These are phyloP conservation scores for Chaetorhynchus papuensis DNA, from an alignment of 2,113 vertebrate genomes.

Conservation along the genomic window DNA sequence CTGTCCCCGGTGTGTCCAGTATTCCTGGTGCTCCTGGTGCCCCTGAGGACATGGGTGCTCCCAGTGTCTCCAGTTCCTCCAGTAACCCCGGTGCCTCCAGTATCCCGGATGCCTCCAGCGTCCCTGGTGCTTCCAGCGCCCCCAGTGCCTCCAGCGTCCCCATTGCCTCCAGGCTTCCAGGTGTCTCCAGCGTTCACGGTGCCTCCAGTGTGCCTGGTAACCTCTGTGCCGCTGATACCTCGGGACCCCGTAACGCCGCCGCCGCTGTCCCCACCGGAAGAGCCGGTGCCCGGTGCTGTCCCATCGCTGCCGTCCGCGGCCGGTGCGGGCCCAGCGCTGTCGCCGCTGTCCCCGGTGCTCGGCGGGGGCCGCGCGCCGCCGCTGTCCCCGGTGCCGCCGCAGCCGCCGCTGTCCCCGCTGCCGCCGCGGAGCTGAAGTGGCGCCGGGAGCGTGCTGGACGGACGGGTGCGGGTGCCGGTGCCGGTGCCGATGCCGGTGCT, in stretches of 20 bases:
- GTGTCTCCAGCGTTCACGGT: not conserved
- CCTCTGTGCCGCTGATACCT: conserved; percentile 61
- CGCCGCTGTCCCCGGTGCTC: not conserved
- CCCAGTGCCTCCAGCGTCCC: not conserved
- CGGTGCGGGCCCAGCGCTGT: not conserved
- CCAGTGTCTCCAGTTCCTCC: not conserved
- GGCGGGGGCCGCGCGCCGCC: not conserved
- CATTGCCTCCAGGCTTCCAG: not conserved
- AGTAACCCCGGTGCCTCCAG: not conserved
- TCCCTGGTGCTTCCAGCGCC: not conserved
- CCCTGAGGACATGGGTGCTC: not conserved
- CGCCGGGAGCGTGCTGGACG: not conserved
- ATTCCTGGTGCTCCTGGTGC: not conserved
- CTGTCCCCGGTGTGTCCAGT: not conserved
- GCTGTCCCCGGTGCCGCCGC: conserved; percentile 9
- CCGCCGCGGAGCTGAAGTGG: conserved; percentile 33
- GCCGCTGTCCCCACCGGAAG: not conserved
- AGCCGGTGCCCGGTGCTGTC: not conserved
- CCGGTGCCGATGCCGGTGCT: conserved; percentile 37
- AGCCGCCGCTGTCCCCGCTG: not conserved
- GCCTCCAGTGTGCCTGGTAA: not conserved
- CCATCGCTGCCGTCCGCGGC: not conserved
- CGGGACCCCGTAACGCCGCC: not conserved
- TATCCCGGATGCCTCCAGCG: not conserved
- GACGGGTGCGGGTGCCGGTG: not conserved